Base-by-base conservation (phyloP, 2,888 invertebrate genomes). In the Cerastis leucographa region DNA sequence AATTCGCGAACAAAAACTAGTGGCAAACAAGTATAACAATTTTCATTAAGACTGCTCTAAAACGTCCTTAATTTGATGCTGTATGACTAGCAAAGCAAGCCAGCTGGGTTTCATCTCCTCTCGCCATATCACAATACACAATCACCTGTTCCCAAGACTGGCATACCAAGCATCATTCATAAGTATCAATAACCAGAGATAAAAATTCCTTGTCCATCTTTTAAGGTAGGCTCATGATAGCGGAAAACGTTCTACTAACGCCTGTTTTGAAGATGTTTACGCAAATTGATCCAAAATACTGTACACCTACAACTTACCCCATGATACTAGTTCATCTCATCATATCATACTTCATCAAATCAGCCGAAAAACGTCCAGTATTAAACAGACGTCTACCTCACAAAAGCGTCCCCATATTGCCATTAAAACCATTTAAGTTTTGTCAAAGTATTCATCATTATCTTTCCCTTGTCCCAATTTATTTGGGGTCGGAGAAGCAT, bases 151-250 rank as follows among this genome's bases (percentile, higher is more conserved):
- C n/a, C n/a, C 2, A 56, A 14, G 2, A 8, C 12, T 25, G 44
- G 25, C 56, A 46, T 59, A 46, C 71, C 56, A 44, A 46, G 19
- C 35, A 4, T 56, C n/a, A 73, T 35, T 56, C 35, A 73, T 19
- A n/a, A 14, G 9, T 35, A 56, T 59, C 71, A 73, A 35, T 56
- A 56, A 44, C 6, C n/a, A 19, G n/a, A 56, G 14, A 19, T 44
- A 14, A 44, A 56, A 70, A 56, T 70, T n/a, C 51, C 17, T 72
- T 54, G 42, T 44, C n/a, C 12, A 73, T n/a, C 8, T 44, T 68
- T 35, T 14, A 35, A 44, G 35, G 19, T 56, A 44, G 17, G 17
- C n/a, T 29, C 12, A n/a, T 29, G 22, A 6, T 3, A 69, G 22
- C 29, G 0, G 40, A 42, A 14, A 22, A 59, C 8, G 4, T 25